Percentiles rank a stretch among this genome's conserved stretches.
phyloP scores from a whole-genome alignment of 2,888 invertebrate genomes.

The Spodoptera exigua region DNA sequence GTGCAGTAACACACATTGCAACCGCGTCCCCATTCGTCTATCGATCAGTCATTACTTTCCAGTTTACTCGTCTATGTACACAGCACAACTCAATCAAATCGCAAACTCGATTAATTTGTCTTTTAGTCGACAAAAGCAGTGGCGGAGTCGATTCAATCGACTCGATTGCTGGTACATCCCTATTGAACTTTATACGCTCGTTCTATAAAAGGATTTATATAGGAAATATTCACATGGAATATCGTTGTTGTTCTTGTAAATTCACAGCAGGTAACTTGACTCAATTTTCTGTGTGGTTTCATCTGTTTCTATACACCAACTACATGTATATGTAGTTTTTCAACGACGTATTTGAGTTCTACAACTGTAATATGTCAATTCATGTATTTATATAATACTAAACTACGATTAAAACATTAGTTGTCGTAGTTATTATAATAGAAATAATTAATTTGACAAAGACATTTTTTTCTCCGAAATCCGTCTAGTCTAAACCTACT shows the following conservation, averaged over 20 bases:
- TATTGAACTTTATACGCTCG: conserved; percentile 32
- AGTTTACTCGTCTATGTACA: conserved; percentile 38
- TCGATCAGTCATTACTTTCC: conserved; percentile 38
- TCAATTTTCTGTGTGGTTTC: conserved; percentile 30
- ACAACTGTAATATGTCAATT: no score
- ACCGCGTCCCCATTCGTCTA: conserved; percentile 19
- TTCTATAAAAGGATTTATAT: conserved; percentile 29
- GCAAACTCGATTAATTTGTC: conserved; percentile 48
- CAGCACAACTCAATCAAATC: conserved; percentile 38
- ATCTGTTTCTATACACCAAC: background rate
- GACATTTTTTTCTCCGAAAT: no score
- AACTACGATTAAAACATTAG: no score
- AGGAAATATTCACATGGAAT: conserved; percentile 21
- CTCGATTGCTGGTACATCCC: conserved; percentile 36
- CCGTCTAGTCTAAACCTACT: no score
- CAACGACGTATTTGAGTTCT: no score
- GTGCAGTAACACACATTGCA: no score
- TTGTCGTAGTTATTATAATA: no score
- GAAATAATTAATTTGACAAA: no score
- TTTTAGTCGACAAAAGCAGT: conserved; percentile 46
- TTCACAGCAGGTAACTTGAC: conserved; percentile 44
- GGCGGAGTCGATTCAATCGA: conserved; percentile 32
- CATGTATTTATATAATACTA: no score
- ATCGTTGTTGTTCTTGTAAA: conserved; percentile 40
- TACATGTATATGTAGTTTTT: no score